These are phyloP conservation scores for Ips typographus DNA, from an alignment of 1,140 invertebrate genomes.

Conservation along the genomic window DNA sequence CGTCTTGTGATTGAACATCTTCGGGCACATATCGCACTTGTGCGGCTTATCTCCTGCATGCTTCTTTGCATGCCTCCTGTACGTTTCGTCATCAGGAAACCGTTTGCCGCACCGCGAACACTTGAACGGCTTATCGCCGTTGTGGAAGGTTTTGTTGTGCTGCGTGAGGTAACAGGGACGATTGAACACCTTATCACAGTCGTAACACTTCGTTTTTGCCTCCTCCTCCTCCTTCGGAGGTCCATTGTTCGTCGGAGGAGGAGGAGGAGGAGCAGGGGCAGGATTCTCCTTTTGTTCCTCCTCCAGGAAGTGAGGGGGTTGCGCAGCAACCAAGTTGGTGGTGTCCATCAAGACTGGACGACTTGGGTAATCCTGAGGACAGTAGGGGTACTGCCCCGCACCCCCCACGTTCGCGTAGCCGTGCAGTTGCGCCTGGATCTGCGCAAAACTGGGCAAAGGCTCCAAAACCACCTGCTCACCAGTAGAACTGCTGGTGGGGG, in stretches of 20 bases:
- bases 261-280: background rate
- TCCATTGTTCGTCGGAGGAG: constrained; percentile 38
- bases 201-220: constrained; percentile 69
- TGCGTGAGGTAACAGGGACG: constrained; percentile 86
- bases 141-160: constrained; percentile 87
- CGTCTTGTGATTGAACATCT: constrained; percentile 89
- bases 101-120: constrained; percentile 82
- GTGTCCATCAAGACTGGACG: background rate
- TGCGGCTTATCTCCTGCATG: constrained; percentile 85
- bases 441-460: constrained; percentile 64
- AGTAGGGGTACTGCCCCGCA: constrained; percentile 60
- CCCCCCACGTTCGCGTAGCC: constrained; percentile 70
- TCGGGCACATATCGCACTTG: constrained; percentile 84
- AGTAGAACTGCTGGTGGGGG: constrained; percentile 69
- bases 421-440: constrained; percentile 61
- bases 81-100: constrained; percentile 67
- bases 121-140: constrained; percentile 82
- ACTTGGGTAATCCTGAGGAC: constrained; percentile 45
- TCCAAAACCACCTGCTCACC: constrained; percentile 59
- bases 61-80: constrained; percentile 71
- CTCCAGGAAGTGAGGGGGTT: background rate
- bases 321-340: background rate
- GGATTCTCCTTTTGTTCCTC: background rate
- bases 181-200: constrained; percentile 83
- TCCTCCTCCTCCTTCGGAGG: constrained; percentile 18